Evolutionary conservation across 2,888 invertebrate species (phyloP).

Genomic region (Pecten maximus): DNA sequence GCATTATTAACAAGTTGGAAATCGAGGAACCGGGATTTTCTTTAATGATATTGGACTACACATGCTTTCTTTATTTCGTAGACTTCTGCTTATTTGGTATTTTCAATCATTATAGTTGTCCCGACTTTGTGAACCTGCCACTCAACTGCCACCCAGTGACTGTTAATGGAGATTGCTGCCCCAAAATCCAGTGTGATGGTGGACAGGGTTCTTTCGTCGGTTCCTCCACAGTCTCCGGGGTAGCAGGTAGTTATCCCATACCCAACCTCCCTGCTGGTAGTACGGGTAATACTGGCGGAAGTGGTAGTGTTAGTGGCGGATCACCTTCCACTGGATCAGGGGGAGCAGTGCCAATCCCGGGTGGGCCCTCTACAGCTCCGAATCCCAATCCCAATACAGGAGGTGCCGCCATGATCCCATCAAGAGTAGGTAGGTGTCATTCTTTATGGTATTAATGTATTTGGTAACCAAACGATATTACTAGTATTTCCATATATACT

Average conservation of each 20-base stretch:
- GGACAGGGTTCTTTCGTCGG: constrained; percentile 67
- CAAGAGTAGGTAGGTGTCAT: not conserved
- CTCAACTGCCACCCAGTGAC: constrained; percentile 65
- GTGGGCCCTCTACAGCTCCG: not conserved
- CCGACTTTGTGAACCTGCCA: constrained; percentile 69
- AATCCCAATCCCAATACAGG: not conserved
- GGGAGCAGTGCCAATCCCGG: constrained; percentile 46
- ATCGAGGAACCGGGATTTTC: too few relatives aligned
- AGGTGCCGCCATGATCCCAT: not conserved
- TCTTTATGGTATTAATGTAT: not conserved
- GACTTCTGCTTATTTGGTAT: too few relatives aligned
- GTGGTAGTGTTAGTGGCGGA: constrained; percentile 49
- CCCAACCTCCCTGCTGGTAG: constrained; percentile 57
- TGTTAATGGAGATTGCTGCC: constrained; percentile 67
- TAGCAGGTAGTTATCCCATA: constrained; percentile 68
- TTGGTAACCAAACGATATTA: too few relatives aligned
- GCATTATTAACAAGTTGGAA: too few relatives aligned
- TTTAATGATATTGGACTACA: too few relatives aligned
- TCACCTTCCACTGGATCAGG: constrained; percentile 57
- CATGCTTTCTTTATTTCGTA: too few relatives aligned
- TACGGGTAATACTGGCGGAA: constrained; percentile 52
- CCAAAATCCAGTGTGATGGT: constrained; percentile 63
- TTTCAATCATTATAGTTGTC: constrained; percentile 71
- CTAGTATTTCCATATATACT: too few relatives aligned
- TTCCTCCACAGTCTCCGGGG: constrained; percentile 68